Conservation (phyloP, 2,888 invertebrate genomes). For the Leuctra nigra region DNA sequence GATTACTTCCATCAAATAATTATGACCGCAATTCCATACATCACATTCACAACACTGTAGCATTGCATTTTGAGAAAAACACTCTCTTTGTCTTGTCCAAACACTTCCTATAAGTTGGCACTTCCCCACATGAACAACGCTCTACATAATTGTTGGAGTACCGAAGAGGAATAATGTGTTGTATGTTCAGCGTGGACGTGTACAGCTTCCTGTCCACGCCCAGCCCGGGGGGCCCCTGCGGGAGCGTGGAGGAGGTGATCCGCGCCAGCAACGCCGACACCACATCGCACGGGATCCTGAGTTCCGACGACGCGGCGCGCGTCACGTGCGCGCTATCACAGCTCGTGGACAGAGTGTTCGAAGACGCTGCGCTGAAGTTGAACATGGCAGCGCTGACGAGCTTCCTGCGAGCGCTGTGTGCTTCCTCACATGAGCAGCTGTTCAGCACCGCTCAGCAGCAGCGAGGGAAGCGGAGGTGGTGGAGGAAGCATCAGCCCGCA, state of each 20-base stretch:
- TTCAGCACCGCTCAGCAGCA: conserved; percentile 40
- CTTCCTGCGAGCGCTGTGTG: conserved; percentile 75
- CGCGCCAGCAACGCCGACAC: conserved; percentile 48
- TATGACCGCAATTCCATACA: too few relatives aligned
- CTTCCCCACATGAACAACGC: neutral
- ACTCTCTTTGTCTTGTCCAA: too few relatives aligned
- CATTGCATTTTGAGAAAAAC: too few relatives aligned
- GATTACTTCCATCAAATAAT: too few relatives aligned
- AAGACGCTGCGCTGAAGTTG: conserved; percentile 78
- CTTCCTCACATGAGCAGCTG: conserved; percentile 78
- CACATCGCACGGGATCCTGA: conserved; percentile 45
- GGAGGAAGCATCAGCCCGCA: conserved; percentile 40
- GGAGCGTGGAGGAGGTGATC: conserved; percentile 64
- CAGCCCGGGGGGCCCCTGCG: conserved; percentile 37
- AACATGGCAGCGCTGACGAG: conserved; percentile 77
- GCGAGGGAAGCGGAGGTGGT: conserved; percentile 42
- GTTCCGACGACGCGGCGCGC: conserved; percentile 71
- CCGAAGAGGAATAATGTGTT: too few relatives aligned
- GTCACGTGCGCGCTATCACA: conserved; percentile 86
- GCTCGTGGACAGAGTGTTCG: conserved; percentile 83
- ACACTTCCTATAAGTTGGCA: too few relatives aligned
- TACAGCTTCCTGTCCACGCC: conserved; percentile 70
- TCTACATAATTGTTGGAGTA: too few relatives aligned
- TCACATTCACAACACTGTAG: too few relatives aligned
- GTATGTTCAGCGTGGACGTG: conserved; percentile 64